phyloP scores from a whole-genome alignment of 2,797 vertebrate genomes.

The Smutsia temminckii region DNA sequence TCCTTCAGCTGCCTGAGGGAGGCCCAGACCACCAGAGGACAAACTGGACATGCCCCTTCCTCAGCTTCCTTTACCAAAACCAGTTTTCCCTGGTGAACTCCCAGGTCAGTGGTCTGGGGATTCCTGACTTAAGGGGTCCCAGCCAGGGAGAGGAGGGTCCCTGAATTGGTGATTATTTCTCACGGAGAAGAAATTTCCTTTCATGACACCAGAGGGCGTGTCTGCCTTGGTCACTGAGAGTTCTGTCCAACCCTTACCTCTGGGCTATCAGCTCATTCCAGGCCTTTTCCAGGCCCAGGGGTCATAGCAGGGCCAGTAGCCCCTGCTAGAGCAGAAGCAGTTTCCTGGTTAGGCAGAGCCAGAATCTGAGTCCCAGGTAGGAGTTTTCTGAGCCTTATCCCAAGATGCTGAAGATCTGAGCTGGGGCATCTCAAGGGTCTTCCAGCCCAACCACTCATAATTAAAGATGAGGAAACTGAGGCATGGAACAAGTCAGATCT shows the following conservation, averaged over 20 bases:
- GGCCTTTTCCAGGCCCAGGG: background rate
- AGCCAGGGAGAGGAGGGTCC: background rate
- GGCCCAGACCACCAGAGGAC: background rate
- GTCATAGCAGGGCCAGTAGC: background rate
- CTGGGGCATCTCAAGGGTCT: background rate
- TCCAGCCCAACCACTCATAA: background rate
- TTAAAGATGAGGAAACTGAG: background rate
- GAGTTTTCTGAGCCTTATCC: background rate
- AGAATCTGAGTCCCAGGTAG: background rate
- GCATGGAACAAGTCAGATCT: background rate
- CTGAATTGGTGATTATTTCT: background rate
- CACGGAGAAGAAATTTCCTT: background rate
- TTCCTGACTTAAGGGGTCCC: background rate
- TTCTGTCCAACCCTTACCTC: no score
- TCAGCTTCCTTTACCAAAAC: background rate
- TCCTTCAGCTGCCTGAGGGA: background rate
- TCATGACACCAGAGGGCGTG: constrained; percentile 24
- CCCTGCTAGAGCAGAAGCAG: rapidly evolving
- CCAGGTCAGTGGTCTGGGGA: background rate
- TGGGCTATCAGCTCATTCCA: background rate
- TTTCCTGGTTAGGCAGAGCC: background rate
- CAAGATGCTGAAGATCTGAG: background rate
- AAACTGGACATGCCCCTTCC: background rate
- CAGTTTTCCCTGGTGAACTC: background rate
- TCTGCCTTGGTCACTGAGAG: background rate